These are phyloP conservation scores for Drosophila fungiperda DNA, from an alignment of 2,888 invertebrate species.

Conservation along the genomic window DNA sequence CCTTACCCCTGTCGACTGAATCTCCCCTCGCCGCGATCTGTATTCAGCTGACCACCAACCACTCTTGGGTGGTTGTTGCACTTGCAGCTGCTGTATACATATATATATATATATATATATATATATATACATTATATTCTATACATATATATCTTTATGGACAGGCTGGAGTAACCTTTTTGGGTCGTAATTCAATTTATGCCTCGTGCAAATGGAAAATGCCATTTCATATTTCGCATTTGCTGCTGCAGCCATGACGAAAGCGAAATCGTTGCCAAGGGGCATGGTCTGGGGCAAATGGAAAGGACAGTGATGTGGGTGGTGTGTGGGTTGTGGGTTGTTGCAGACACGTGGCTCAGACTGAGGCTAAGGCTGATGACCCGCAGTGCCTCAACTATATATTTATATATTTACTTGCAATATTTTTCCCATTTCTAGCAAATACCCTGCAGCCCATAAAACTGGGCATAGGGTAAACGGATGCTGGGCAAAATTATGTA, in stretches of 20 bases:
- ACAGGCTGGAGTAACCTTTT: constrained; percentile 12
- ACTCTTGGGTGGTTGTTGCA: constrained; percentile 48
- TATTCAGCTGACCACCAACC: constrained; percentile 8
- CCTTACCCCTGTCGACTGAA: too few species aligned
- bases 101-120: background rate
- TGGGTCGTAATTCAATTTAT: constrained; percentile 73
- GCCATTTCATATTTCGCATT: constrained; percentile 53
- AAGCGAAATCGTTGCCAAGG: constrained; percentile 33
- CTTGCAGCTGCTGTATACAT: constrained; percentile 62
- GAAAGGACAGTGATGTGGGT: background rate
- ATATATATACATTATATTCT: background rate
- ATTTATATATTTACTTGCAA: constrained; percentile 30
- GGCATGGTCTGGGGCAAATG: background rate
- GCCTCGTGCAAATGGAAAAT: constrained; percentile 66
- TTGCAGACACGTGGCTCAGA: constrained; percentile 51
- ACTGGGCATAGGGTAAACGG: background rate
- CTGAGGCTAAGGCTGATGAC: constrained; percentile 51
- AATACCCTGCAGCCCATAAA: background rate
- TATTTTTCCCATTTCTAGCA: constrained; percentile 18
- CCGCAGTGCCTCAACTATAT: constrained; percentile 66
- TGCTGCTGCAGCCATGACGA: constrained; percentile 16
- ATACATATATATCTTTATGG: background rate
- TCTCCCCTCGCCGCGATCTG: background rate
- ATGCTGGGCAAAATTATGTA: background rate
- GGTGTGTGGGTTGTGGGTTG: background rate